Evolutionary conservation across 2,888 invertebrate genomes (phyloP).

Genomic region (Limenitis camilla): DNA sequence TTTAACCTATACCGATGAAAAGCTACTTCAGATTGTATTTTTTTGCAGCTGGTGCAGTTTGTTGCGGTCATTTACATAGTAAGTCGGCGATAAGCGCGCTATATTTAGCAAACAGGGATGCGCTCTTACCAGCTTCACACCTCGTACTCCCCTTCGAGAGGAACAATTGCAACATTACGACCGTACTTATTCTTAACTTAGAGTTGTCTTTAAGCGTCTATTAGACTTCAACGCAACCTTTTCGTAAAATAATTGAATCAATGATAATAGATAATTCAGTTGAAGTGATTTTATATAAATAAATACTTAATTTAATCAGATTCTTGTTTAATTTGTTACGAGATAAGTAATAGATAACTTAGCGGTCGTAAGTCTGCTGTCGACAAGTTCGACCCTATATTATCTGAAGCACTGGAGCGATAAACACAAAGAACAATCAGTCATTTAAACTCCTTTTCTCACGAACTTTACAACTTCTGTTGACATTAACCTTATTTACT

Average conservation of each 20-base stretch:
- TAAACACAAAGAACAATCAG: constrained; percentile 71
- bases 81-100: constrained; percentile 69
- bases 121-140: constrained; percentile 41
- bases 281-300: too few species aligned
- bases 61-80: constrained; percentile 73
- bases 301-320: too few species aligned
- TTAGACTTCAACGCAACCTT: constrained; percentile 26
- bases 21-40: constrained; percentile 45
- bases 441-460: constrained; percentile 64
- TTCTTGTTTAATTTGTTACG: constrained; percentile 28
- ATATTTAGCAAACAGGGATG: constrained; percentile 66
- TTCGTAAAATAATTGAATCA: constrained; percentile 12
- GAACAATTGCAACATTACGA: constrained; percentile 4
- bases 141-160: constrained; percentile 33
- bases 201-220: constrained; percentile 10
- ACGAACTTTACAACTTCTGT: constrained; percentile 54
- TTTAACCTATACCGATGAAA: constrained; percentile 46
- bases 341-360: constrained; percentile 67
- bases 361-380: constrained; percentile 39
- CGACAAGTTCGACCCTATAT: constrained; percentile 39
- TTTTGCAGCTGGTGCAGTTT: constrained; percentile 62
- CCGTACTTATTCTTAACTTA: constrained; percentile 13
- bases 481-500: constrained; percentile 59
- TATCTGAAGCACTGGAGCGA: constrained; percentile 69
- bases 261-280: not conserved